Conservation (phyloP, 2,888 invertebrate genomes). For the Conus canariensis region DNA sequence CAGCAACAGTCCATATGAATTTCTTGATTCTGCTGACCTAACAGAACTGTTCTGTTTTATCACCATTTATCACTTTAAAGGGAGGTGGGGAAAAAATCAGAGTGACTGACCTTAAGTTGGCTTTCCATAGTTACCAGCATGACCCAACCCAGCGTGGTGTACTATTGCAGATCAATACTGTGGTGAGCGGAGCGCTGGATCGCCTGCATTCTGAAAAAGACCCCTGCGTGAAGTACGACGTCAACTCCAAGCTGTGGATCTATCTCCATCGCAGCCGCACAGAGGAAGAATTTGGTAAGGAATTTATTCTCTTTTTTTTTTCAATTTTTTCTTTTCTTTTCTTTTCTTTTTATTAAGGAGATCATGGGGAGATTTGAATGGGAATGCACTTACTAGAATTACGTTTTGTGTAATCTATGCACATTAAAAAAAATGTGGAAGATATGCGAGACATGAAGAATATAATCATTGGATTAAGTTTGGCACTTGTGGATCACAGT, state of each 20-base stretch:
- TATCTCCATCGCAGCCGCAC: constrained; percentile 89
- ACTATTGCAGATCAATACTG: constrained; percentile 73
- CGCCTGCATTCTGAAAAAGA: constrained; percentile 93
- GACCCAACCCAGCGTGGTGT: too few relatives aligned
- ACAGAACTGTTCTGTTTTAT: too few relatives aligned
- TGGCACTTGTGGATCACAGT: too few relatives aligned
- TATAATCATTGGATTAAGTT: too few relatives aligned
- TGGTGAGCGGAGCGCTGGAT: constrained; percentile 92
- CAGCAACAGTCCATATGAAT: too few relatives aligned
- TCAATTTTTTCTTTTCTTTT: background rate
- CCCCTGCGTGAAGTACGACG: constrained; percentile 95
- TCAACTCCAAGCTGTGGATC: constrained; percentile 95
- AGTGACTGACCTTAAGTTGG: too few relatives aligned
- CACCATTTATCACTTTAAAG: too few relatives aligned
- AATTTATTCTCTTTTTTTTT: background rate
- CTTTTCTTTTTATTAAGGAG: background rate
- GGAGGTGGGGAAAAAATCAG: too few relatives aligned
- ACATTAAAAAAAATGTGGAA: too few relatives aligned
- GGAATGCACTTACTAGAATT: background rate
- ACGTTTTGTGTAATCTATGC: background rate
- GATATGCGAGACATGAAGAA: too few relatives aligned
- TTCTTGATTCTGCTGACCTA: too few relatives aligned
- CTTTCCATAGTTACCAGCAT: too few relatives aligned
- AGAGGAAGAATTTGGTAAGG: constrained; percentile 84
- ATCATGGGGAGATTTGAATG: background rate